Evolutionary conservation across 1,140 invertebrate genomes (phyloP).

Genomic region (Chlorops oryzae): DNA sequence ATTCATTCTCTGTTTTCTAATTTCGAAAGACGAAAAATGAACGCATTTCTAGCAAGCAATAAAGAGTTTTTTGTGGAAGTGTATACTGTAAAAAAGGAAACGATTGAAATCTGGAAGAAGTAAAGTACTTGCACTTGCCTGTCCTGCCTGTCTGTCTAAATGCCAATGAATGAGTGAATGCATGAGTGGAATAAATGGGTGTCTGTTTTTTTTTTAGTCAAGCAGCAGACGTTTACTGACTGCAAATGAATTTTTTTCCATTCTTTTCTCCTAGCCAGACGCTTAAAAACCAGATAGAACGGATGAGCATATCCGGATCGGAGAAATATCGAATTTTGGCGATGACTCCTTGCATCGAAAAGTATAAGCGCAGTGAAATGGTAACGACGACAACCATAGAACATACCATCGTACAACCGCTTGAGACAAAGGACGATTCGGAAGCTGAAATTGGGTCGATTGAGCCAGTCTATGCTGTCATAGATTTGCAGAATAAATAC

Average conservation of each 20-base stretch:
- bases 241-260: not conserved
- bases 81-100: slow-evolving; percentile 4
- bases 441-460: not conserved
- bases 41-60: not conserved
- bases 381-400: not conserved
- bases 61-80: slow-evolving; percentile 8
- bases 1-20: not conserved
- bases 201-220: too few relatives aligned
- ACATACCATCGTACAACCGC: not conserved
- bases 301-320: slow-evolving; percentile 8
- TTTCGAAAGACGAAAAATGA: not conserved
- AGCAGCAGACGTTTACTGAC: not conserved
- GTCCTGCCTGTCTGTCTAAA: not conserved
- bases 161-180: not conserved
- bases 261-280: slow-evolving; percentile 8
- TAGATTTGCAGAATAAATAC: slow-evolving; percentile 18
- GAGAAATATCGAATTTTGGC: slow-evolving; percentile 4
- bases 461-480: slow-evolving; percentile 20
- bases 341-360: not conserved
- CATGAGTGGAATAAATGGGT: too few relatives aligned
- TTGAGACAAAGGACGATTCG: not conserved
- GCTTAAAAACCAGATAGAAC: slow-evolving; percentile 11
- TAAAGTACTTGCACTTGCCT: not conserved
- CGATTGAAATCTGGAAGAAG: slow-evolving; percentile 9
- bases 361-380: slow-evolving; percentile 1